Percentiles rank a stretch among this genome's conserved stretches.
phyloP scores from a whole-genome alignment of 2,113 vertebrate species.

The Hirundichthys speculiger region DNA sequence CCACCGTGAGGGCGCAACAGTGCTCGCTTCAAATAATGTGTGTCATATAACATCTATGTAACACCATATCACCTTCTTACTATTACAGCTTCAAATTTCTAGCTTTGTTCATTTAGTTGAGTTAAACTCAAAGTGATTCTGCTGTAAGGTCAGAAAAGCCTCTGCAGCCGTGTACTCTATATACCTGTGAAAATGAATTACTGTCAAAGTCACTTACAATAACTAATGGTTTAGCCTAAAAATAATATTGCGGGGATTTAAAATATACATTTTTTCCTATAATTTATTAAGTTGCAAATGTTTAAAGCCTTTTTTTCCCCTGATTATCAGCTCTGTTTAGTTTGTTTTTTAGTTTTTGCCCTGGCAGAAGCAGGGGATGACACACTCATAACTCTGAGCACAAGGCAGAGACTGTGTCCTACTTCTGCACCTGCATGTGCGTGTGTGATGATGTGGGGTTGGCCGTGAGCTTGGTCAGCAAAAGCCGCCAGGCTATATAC shows the following conservation, averaged over 20 bases:
- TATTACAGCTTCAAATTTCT: background rate
- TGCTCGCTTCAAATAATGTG: too few species aligned
- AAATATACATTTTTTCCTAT: background rate
- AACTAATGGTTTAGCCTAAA: conserved; percentile 11
- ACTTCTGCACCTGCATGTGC: conserved; percentile 49
- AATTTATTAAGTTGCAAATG: conserved; percentile 1
- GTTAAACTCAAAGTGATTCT: conserved; percentile 15
- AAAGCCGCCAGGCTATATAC: conserved; percentile 23
- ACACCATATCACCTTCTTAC: background rate
- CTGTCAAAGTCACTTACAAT: conserved; percentile 4
- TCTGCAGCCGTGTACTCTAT: background rate
- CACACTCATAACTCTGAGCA: conserved; percentile 36
- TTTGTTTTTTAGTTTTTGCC: conserved; percentile 52
- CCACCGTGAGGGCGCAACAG: too few species aligned
- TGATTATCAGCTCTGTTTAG: conserved; percentile 16
- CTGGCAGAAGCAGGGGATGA: conserved; percentile 40
- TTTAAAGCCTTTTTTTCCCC: conserved; percentile 11
- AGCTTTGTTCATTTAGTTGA: conserved; percentile 6
- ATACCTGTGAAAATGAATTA: background rate
- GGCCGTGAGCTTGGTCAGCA: conserved; percentile 57
- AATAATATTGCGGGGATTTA: background rate
- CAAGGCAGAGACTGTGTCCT: conserved; percentile 42
- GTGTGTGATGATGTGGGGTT: background rate
- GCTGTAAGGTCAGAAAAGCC: background rate
- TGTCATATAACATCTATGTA: background rate